These are phyloP conservation scores for Melanocharis versteri DNA, from an alignment of 2,113 vertebrate species.

Conservation along the genomic window DNA sequence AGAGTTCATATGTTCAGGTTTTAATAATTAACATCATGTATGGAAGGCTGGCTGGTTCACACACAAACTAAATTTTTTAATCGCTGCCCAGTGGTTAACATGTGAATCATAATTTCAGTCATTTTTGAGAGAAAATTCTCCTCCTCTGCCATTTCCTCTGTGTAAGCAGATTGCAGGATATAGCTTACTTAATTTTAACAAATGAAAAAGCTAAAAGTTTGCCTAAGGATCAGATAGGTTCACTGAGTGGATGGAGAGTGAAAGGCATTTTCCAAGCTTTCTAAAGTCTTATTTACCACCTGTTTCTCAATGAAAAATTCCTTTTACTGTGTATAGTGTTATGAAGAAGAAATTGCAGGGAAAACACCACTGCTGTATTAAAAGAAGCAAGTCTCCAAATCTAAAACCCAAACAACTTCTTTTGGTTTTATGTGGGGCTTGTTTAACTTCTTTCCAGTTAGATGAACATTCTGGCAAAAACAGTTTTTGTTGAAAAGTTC, in stretches of 20 bases:
- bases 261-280: not conserved
- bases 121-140: not conserved
- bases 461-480: not conserved
- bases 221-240: not conserved
- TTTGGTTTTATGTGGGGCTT: not conserved
- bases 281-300: not conserved
- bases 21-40: not conserved
- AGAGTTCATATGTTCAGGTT: not conserved
- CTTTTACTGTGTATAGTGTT: not conserved
- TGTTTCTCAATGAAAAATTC: not conserved
- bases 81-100: not conserved
- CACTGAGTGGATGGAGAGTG: not conserved
- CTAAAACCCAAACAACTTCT: not conserved
- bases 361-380: not conserved
- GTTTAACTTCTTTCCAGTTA: not conserved
- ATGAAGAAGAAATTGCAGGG: not conserved
- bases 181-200: not conserved
- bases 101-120: not conserved
- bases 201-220: not conserved
- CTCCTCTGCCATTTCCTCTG: fast-evolving
- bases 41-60: not conserved
- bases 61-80: not conserved
- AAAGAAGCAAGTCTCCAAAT: not conserved
- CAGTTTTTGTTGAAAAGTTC: not conserved
- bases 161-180: not conserved